Base-by-base conservation (phyloP, 1,140 invertebrate species). In the Brachionus sp. region DNA sequence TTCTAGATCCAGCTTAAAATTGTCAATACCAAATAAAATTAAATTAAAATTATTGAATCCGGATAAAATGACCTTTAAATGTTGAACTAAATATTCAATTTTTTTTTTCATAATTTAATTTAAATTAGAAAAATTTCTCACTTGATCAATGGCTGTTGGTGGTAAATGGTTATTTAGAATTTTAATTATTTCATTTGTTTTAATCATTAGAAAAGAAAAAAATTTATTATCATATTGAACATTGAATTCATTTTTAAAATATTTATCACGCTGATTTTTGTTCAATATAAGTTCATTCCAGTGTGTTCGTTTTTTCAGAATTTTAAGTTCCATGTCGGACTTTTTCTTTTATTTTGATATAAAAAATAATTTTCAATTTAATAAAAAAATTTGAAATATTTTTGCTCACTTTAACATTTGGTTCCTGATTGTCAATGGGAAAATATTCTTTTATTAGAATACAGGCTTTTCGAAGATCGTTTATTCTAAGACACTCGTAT, bases 381-480 rank as follows among this genome's bases (percentile, higher is more conserved):
- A n/a, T n/a, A n/a, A n/a, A n/a, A n/a, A n/a, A n/a, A n/a, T n/a
- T n/a, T n/a, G n/a, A n/a, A n/a, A n/a, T n/a, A n/a, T n/a, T n/a
- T n/a, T n/a, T n/a, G n/a, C n/a, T n/a, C n/a, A n/a, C 70, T 29
- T 29, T 2, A 3, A 9, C 10, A 4, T 13, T 25, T 12, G 70
- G 42, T 1, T 16, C 12, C 23, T 75, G 16, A 10, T 19, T 25
- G 7, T 46, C 70, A 7, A 46, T 46, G 44, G 70, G 70, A 75
- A 75, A 75, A 13, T 75, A 75, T 46, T 75, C 70, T 75, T 75
- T 75, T 7, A 75, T 75, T 13, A 75, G 23, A 29, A 46, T 5
- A 39, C 70, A 44, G 25, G 19, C 10, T 25, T 46, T 75, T 25
- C 25, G 46, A 0, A 75, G n/a, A 13, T 75, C 70, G 13, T 35